phyloP scores from a whole-genome alignment of 1,140 invertebrate species.

The Drosophila bifasciata region DNA sequence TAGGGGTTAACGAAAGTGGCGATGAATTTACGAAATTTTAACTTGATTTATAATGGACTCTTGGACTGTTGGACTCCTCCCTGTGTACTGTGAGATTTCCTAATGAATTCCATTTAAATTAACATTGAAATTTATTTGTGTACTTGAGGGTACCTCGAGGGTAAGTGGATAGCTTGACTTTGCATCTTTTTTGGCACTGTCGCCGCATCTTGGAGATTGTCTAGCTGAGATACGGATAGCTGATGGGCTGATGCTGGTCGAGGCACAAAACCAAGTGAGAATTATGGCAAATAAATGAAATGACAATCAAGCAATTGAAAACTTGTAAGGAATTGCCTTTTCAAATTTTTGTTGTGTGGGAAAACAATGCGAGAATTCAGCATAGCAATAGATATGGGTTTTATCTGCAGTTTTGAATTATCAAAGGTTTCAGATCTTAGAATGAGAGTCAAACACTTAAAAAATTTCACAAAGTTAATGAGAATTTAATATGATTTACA shows the following conservation, averaged over 20 bases:
- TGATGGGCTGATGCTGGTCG: slow-evolving; percentile 51
- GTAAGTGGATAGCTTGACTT: slow-evolving; percentile 58
- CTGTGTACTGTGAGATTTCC: slow-evolving; percentile 7
- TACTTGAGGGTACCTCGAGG: slow-evolving; percentile 61
- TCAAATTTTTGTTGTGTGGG: slow-evolving; percentile 40
- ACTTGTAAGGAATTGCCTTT: slow-evolving; percentile 26
- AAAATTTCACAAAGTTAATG: too few species aligned
- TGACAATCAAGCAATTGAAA: slow-evolving; percentile 65
- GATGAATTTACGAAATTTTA: slow-evolving; percentile 79
- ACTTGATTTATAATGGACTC: slow-evolving; percentile 75
- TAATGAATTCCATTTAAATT: slow-evolving; percentile 80
- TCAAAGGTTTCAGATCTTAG: too few species aligned
- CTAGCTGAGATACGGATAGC: slow-evolving; percentile 43
- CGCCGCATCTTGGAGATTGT: slow-evolving; percentile 65
- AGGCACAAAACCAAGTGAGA: slow-evolving; percentile 38
- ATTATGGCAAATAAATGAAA: slow-evolving; percentile 68
- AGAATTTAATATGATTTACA: too few species aligned
- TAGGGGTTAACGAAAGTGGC: slow-evolving; percentile 83
- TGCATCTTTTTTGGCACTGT: slow-evolving; percentile 57
- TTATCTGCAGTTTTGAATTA: too few species aligned
- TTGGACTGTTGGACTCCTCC: slow-evolving; percentile 18
- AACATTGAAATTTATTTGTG: slow-evolving; percentile 78
- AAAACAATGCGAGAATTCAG: slow-evolving; percentile 19
- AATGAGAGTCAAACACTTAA: too few species aligned
- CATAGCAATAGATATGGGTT: too few species aligned